Percentiles rank a stretch among this genome's conserved stretches.
Conservation (phyloP, 2,888 invertebrate genomes). For the Girardia tigrina region DNA sequence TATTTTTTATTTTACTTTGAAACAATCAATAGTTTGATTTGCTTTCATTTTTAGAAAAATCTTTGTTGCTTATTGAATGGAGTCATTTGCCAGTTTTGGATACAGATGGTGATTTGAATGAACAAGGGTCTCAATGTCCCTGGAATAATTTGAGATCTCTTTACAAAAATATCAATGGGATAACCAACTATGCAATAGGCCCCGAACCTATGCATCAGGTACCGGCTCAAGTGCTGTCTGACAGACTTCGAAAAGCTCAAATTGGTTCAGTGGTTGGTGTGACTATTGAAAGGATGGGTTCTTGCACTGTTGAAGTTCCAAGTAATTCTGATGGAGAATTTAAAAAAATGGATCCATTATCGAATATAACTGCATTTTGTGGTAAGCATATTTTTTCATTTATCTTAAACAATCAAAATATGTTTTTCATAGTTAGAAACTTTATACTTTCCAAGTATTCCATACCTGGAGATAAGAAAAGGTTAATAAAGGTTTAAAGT, state of each 20-base stretch:
- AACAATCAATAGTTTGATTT: neutral
- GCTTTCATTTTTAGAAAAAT: neutral
- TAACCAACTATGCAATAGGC: neutral
- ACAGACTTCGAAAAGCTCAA: neutral
- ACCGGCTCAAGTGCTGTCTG: neutral
- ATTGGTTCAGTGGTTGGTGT: constrained; percentile 13
- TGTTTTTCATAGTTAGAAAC: too few relatives aligned
- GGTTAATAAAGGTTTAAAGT: too few relatives aligned
- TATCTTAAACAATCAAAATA: too few relatives aligned
- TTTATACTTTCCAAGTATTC: too few relatives aligned
- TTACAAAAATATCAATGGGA: constrained; percentile 5
- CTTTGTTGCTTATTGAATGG: constrained; percentile 10
- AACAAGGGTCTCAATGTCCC: neutral
- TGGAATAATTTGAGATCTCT: neutral
- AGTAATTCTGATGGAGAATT: neutral
- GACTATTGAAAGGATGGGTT: neutral
- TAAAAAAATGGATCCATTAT: neutral
- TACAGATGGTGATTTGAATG: neutral
- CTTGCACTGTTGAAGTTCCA: neutral
- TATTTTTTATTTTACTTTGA: neutral
- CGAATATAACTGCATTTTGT: constrained; percentile 6
- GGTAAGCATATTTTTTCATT: neutral
- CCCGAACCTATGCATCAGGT: neutral
- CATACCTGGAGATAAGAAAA: too few relatives aligned
- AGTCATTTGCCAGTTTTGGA: constrained; percentile 16